Evolutionary conservation across 2,888 invertebrate species (phyloP), one percentile per base, ranked within the genome.

Genomic region (Hypolimnas misippus): DNA sequence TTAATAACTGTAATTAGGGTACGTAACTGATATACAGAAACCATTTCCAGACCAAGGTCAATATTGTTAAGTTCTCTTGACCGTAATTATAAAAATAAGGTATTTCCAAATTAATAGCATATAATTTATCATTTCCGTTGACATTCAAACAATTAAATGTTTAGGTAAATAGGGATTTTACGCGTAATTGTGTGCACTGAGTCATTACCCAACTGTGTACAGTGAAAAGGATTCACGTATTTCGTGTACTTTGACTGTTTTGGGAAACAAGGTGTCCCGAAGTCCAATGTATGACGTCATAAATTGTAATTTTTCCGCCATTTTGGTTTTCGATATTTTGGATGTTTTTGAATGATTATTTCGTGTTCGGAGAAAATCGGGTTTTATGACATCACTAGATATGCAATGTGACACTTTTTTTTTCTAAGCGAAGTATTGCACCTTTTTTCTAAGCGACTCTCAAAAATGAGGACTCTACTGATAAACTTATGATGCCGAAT

Each of bases 1-100:
- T 38, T 38, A 38, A 12, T 38, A 12, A n/a, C 35, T n/a, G 1
- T 46, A 21, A 21, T 46, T 21, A 44, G 19, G 19, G 19, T 44
- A 19, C 17, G 16, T 17, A 19, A 19, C n/a, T 21, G 44, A 21
- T 21, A 46, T 10, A 3, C 4, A 21, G 21, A 21, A 46, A 21
- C 19, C 21, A 46, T 21, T 46, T 46, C 10, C 21, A 46, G 21
- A 46, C 19, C 44, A 46, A 46, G 44, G 44, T 46, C 19, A 12
- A 1, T 44, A 17, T n/a, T n/a, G n/a, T n/a, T 17, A 42, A 17
- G 3, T 8, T 7, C 44, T n/a, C 19, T 21, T 46, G 44, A 12
- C 44, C 44, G 44, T 44, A 44, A 44, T 44, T 21, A 44, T 5
- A 16, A 19, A n/a, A n/a, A n/a, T n/a, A 21, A 44, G 12, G 10